These are phyloP conservation scores for Keiferia lycopersicella DNA, from an alignment of 2,888 invertebrate species.

Conservation along the genomic window DNA sequence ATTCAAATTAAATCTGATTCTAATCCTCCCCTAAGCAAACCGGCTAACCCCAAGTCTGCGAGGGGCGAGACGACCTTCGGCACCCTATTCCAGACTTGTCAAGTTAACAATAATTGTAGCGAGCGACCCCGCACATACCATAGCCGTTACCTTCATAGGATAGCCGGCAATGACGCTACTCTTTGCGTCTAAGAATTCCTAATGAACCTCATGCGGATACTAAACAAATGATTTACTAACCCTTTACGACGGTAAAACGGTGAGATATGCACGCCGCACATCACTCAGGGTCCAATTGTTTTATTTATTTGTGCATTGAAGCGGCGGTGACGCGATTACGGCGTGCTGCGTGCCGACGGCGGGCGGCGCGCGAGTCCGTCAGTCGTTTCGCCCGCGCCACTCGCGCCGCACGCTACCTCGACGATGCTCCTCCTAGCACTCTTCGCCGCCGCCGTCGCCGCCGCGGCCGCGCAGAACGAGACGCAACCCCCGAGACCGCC, in stretches of 20 bases:
- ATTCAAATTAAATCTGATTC: constrained; percentile 1
- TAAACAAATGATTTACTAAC: constrained; percentile 25
- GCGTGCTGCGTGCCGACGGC: constrained; percentile 44
- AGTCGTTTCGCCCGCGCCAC: constrained; percentile 63
- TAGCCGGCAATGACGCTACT: constrained; percentile 24
- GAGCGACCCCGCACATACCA: constrained; percentile 17
- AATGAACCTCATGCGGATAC: constrained; percentile 20
- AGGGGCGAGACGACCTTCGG: constrained; percentile 64
- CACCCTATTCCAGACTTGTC: constrained; percentile 43
- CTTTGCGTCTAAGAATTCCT: constrained; percentile 23
- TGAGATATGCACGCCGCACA: constrained; percentile 36
- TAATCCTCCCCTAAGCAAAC: constrained; percentile 41
- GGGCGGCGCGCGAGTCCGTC: constrained; percentile 55
- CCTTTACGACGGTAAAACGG: constrained; percentile 32
- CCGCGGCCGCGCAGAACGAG: constrained; percentile 69
- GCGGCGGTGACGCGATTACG: constrained; percentile 51
- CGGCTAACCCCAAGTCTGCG: constrained; percentile 63
- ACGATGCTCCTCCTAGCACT: constrained; percentile 61
- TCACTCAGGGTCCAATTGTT: constrained; percentile 49
- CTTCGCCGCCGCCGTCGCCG: constrained; percentile 58
- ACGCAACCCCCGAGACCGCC: constrained; percentile 54
- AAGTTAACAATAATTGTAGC: constrained; percentile 31
- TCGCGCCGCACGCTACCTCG: constrained; percentile 50
- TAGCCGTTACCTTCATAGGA: constrained; percentile 19
- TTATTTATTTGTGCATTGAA: constrained; percentile 44